Evolutionary conservation across 2,888 invertebrate species (phyloP).

Genomic region (Amphimallon solstitiale): DNA sequence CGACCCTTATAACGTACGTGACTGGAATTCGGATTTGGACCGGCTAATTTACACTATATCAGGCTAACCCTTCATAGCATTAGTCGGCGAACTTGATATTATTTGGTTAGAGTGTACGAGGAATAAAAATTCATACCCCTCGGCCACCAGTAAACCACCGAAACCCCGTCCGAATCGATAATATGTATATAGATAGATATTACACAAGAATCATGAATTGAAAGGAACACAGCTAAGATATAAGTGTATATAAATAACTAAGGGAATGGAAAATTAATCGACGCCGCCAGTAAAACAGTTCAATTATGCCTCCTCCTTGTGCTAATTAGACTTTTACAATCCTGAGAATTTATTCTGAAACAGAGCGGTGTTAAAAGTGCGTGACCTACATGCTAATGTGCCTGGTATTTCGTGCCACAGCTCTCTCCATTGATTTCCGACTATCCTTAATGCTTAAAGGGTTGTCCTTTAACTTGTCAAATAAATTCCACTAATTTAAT

Average conservation of each 20-base stretch:
- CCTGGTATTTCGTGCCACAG: neutral
- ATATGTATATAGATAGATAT: neutral
- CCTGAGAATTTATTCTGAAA: conserved; percentile 51
- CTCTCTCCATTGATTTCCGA: no score
- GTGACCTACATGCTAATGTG: conserved; percentile 46
- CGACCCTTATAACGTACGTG: conserved; percentile 56
- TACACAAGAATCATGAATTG: no score
- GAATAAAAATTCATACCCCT: neutral
- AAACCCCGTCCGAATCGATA: neutral
- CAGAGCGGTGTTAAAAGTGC: conserved; percentile 49
- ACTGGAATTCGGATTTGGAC: conserved; percentile 53
- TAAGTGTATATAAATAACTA: no score
- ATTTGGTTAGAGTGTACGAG: neutral
- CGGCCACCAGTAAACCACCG: neutral
- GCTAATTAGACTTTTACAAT: conserved; percentile 54
- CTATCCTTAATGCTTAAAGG: conserved; percentile 14
- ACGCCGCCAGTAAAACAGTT: conserved; percentile 2
- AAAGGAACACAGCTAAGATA: no score
- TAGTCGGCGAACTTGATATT: conserved; percentile 25
- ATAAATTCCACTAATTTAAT: conserved; percentile 31
- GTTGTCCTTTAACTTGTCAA: conserved; percentile 24
- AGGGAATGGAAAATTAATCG: neutral
- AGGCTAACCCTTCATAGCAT: conserved; percentile 41
- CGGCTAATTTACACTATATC: conserved; percentile 55
- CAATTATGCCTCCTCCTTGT: conserved; percentile 51